phyloP scores from a whole-genome alignment of 2,797 vertebrate species.

The Serranus cabrilla region DNA sequence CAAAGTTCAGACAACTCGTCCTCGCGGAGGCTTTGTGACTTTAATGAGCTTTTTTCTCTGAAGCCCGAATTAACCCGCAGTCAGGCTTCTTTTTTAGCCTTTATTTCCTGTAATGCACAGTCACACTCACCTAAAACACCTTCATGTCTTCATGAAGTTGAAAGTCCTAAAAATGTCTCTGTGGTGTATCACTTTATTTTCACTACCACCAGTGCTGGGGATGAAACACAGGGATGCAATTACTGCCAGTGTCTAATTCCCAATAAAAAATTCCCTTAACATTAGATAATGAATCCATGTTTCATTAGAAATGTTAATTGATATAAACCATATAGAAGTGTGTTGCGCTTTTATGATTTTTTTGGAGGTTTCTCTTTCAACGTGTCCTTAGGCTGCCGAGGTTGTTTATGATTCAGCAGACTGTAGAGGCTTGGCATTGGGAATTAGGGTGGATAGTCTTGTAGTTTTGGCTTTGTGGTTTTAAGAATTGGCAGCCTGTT shows the following conservation, averaged over 20 bases:
- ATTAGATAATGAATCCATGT: conserved; percentile 35
- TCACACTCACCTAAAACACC: not conserved
- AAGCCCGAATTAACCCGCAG: conserved; percentile 42
- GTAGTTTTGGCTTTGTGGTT: conserved; percentile 52
- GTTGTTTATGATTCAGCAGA: conserved; percentile 43
- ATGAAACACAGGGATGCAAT: conserved; percentile 47
- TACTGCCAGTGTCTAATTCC: conserved; percentile 29
- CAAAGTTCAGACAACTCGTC: conserved; percentile 45
- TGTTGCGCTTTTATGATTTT: conserved; percentile 6
- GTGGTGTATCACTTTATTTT: conserved; percentile 24
- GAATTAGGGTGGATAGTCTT: conserved; percentile 37
- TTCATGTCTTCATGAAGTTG: not conserved
- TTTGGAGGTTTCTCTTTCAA: conserved; percentile 23
- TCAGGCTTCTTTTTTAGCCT: conserved; percentile 16
- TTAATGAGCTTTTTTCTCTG: conserved; percentile 47
- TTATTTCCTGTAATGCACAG: conserved; percentile 30
- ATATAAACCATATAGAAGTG: conserved; percentile 21
- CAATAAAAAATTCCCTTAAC: conserved; percentile 30
- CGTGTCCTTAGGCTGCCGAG: conserved; percentile 27
- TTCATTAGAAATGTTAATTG: conserved; percentile 63
- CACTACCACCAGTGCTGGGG: not conserved
- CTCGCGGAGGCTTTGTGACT: conserved; percentile 13
- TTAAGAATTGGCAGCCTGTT: conserved; percentile 44
- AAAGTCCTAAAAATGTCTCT: not conserved
- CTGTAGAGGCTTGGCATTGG: conserved; percentile 32